These are phyloP conservation scores for Drosophila mimetica DNA, from an alignment of 2,888 invertebrate species.

Conservation along the genomic window DNA sequence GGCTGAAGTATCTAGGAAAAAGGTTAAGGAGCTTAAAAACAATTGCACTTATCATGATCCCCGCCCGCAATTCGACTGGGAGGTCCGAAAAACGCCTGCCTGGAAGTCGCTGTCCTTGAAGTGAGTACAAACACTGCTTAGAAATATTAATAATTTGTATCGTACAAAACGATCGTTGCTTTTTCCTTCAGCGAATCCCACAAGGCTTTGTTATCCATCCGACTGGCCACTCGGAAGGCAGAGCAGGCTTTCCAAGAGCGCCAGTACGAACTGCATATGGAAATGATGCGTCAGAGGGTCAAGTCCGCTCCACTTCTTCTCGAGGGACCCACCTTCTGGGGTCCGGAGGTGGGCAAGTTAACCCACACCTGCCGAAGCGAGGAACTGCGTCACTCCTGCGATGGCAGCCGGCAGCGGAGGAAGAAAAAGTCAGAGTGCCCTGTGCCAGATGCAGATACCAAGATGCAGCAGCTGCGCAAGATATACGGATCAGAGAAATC, in stretches of 20 bases:
- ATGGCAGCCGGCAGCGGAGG: slow-evolving; percentile 60
- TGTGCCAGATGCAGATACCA: slow-evolving; percentile 42
- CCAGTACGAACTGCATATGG: slow-evolving; percentile 83
- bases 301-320: slow-evolving; percentile 83
- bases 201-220: slow-evolving; percentile 80
- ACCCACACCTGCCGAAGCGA: slow-evolving; percentile 81
- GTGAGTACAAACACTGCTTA: too few species aligned
- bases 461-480: slow-evolving; percentile 67
- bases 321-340: slow-evolving; percentile 82
- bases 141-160: too few species aligned
- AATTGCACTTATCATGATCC: slow-evolving; percentile 78
- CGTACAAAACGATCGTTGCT: not conserved
- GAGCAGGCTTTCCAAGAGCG: slow-evolving; percentile 83
- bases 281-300: slow-evolving; percentile 83
- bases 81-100: slow-evolving; percentile 83
- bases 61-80: slow-evolving; percentile 82
- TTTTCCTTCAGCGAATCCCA: slow-evolving; percentile 79
- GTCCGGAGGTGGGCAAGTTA: slow-evolving; percentile 81
- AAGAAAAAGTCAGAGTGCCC: slow-evolving; percentile 58
- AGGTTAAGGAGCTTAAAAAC: slow-evolving; percentile 78
- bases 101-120: slow-evolving; percentile 83
- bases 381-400: slow-evolving; percentile 74
- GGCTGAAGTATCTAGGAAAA: slow-evolving; percentile 81
- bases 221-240: slow-evolving; percentile 83
- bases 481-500: slow-evolving; percentile 67